Percentiles rank a stretch among this genome's conserved stretches.
Conservation (phyloP, 2,888 invertebrate genomes). For the Kuschelorhynchus macadamiae region DNA sequence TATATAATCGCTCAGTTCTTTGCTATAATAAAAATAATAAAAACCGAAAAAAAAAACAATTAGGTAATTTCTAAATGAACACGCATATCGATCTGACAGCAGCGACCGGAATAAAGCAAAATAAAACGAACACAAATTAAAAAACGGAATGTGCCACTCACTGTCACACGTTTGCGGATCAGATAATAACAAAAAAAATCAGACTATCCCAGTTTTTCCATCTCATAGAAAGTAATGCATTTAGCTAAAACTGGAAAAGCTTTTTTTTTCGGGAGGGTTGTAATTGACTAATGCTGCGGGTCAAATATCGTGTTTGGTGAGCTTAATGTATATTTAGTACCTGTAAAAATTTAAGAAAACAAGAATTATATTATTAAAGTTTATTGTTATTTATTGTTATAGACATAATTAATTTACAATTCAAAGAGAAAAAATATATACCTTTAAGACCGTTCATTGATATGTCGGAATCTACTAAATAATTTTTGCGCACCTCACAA, state of each 20-base stretch:
- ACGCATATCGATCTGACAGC: conserved; percentile 19
- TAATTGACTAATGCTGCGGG: too few relatives aligned
- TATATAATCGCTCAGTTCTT: too few relatives aligned
- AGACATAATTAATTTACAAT: too few relatives aligned
- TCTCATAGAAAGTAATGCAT: conserved; percentile 23
- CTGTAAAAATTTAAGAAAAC: not conserved
- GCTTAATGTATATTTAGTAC: not conserved
- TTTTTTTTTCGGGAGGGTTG: too few relatives aligned
- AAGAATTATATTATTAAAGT: too few relatives aligned
- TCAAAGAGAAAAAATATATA: too few relatives aligned
- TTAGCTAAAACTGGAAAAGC: too few relatives aligned
- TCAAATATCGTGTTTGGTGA: not conserved
- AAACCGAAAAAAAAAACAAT: too few relatives aligned
- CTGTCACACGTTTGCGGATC: conserved; percentile 31
- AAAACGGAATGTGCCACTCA: conserved; percentile 38
- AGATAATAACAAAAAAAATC: conserved; percentile 28
- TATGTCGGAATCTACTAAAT: too few relatives aligned
- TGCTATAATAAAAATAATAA: conserved; percentile 28
- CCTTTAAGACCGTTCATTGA: too few relatives aligned
- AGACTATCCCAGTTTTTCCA: conserved; percentile 8
- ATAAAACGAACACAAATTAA: conserved; percentile 26
- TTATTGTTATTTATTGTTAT: too few relatives aligned
- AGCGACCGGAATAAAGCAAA: conserved; percentile 9
- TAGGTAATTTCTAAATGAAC: conserved; percentile 29
- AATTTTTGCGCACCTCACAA: too few relatives aligned